Base-by-base conservation (phyloP, 2,888 invertebrate genomes). In the Meta bourneti region DNA sequence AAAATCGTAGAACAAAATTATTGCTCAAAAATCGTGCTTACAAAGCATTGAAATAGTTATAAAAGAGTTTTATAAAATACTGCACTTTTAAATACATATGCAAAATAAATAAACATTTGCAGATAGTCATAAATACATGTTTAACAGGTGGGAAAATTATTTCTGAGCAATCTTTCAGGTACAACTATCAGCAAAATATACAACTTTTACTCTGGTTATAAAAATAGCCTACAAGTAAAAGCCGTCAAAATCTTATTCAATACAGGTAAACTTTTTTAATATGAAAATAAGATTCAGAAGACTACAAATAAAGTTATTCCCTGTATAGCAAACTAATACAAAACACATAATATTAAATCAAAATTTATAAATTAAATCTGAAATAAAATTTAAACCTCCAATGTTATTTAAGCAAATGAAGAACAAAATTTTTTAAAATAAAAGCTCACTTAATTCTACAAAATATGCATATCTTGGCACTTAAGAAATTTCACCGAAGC, bases 401-500 rank as follows among this genome's bases (percentile, higher is more conserved):
- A 11, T 61, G 16, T 61, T 61, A 16, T 16, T 61, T 61, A 61
- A 34, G 34, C 34, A 34, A 34, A 34, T 34, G 34, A 34, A 34
- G 34, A 34, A 61, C 6, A 16, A 5, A 16, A 61, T 61, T 61
- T 61, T 8, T 61, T 16, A 61, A 61, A 9, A 61, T 16, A 61
- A 61, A 61, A 61, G 61, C 61, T 61, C 61, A 61, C 61, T 16
- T 11, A 61, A 61, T 61, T 61, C 16, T 6, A n/a, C 19, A 19
- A 81, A 79, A 79, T 20, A 82, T 69, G 51, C 51, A 83, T 49
- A 83, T 71, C 70, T 89, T 89, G 89, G 83, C 89, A 89, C 89
- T 82, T 71, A 70, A 79, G 79, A 83, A 74, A 74, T 83, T 54
- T 71, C 16, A 34, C 52, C 52, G 19, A 48, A 72, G 83, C 34